Percentiles rank a stretch among this genome's conserved stretches.
Evolutionary conservation across 1,140 invertebrate genomes (phyloP).

Genomic region (Diabrotica undecimpunctata): DNA sequence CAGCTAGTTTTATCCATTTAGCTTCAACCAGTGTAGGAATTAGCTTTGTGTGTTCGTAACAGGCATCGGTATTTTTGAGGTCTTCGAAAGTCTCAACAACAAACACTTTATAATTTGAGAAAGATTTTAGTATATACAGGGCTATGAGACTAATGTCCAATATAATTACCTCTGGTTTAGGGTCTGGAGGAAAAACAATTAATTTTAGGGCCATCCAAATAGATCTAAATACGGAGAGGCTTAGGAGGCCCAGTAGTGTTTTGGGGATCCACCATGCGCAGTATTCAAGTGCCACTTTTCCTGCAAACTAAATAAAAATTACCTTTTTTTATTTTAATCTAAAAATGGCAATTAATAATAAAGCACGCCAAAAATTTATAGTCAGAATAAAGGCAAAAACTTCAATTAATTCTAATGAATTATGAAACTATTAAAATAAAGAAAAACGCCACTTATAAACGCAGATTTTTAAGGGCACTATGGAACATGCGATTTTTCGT

Average conservation of each 20-base stretch:
- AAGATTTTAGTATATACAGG: conserved; percentile 32
- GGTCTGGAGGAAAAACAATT: conserved; percentile 29
- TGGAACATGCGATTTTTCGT: too few species aligned
- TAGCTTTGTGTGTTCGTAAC: conserved; percentile 29
- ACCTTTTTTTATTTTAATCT: too few species aligned
- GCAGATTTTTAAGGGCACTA: too few species aligned
- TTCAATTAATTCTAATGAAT: too few species aligned
- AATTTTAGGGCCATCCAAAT: conserved; percentile 35
- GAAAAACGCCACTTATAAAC: too few species aligned
- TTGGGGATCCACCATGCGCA: conserved; percentile 38
- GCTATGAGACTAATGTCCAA: conserved; percentile 35
- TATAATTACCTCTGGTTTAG: conserved; percentile 33
- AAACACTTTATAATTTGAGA: conserved; percentile 32
- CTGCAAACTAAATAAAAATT: conserved; percentile 21
- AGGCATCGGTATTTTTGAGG: conserved; percentile 27
- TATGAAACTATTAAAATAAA: too few species aligned
- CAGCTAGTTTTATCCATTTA: conserved; percentile 33
- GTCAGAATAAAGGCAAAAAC: too few species aligned
- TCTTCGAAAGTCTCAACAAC: conserved; percentile 33
- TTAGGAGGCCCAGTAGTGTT: conserved; percentile 27
- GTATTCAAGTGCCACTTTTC: conserved; percentile 25
- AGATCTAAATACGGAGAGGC: conserved; percentile 27
- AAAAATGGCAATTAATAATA: too few species aligned
- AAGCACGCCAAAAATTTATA: too few species aligned
- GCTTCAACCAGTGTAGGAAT: conserved; percentile 33